phyloP scores from a whole-genome alignment of 2,888 invertebrate species.

The Leptinotarsa haldemani region DNA sequence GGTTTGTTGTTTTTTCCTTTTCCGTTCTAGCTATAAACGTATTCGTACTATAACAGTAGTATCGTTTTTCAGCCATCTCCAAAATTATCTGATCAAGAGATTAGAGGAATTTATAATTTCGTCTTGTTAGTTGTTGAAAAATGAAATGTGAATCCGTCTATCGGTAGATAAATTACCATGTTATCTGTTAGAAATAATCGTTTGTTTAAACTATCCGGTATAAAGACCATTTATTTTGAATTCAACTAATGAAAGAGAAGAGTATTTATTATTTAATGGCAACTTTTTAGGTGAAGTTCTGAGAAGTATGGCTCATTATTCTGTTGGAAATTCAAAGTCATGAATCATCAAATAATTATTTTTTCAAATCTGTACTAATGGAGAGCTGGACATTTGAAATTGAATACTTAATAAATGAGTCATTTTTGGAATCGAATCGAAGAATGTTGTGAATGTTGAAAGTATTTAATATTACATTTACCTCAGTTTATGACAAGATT shows the following conservation, averaged over 20 bases:
- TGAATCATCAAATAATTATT: conserved; percentile 6
- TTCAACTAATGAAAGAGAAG: not conserved
- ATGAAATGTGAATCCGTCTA: no score
- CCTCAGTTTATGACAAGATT: no score
- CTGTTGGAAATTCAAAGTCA: not conserved
- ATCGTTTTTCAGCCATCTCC: no score
- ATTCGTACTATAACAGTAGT: no score
- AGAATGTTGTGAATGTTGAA: no score
- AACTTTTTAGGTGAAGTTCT: not conserved
- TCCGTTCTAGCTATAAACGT: no score
- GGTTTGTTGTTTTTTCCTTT: no score
- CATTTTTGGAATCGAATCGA: not conserved
- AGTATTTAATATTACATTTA: no score
- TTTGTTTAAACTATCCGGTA: not conserved
- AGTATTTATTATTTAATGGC: not conserved
- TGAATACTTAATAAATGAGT: conserved; percentile 4
- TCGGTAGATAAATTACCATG: no score
- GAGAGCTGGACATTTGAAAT: not conserved
- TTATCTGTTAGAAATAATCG: not conserved
- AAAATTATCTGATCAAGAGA: no score
- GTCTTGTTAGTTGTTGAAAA: no score
- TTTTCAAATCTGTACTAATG: not conserved
- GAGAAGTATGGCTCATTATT: not conserved
- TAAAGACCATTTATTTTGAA: not conserved
- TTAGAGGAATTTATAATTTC: no score